Base-by-base conservation (phyloP, 2,113 vertebrate species). In the Sakesphorus luctuosus region DNA sequence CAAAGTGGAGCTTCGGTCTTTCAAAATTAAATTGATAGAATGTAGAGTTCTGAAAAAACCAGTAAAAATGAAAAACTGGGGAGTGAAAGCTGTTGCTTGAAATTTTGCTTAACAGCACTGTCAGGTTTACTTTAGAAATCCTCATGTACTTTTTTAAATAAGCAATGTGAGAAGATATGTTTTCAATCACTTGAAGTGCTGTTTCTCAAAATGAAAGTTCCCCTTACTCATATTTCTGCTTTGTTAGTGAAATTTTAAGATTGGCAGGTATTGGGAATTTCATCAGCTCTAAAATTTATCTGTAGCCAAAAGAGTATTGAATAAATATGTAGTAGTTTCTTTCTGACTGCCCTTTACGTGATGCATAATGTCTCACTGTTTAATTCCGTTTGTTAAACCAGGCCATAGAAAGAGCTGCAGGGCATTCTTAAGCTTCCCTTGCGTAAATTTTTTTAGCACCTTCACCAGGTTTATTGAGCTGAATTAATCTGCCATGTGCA, bases 391-490 rank as follows among this genome's bases (percentile, higher is more conserved):
- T 79, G 58, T 84, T 50, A 84, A 89, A 56, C 62, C 7, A 28
- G 61, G 9, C 36, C 3, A 2, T 68, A 67, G 36, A 62, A 55
- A 74, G 43, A 67, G 52, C 65, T 87, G 75, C 28, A 71, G 68
- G 66, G 47, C 29, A 17, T 74, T 84, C 56, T 47, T 67, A 72
- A 47, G 17, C n/a, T 84, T 73, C 24, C 9, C 49, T 52, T 87
- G 11, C 3, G 3, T 67, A 65, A 76, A 33, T 50, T 71, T 49
- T 89, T 75, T 23, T 67, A 56, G 40, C 0, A 0, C 2, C 2
- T 76, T 87, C 15, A 24, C 23, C 67, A 47, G 7, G 29, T 56
- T 68, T 79, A 68, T 33, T 91, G 40, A 43, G 91, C n/a, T 63
- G 44, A 92, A 71, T 88, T 84, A 67, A 36, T 84, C 38, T 67